phyloP scores from a whole-genome alignment of 2,888 invertebrate genomes.

The Cephus pulcher region DNA sequence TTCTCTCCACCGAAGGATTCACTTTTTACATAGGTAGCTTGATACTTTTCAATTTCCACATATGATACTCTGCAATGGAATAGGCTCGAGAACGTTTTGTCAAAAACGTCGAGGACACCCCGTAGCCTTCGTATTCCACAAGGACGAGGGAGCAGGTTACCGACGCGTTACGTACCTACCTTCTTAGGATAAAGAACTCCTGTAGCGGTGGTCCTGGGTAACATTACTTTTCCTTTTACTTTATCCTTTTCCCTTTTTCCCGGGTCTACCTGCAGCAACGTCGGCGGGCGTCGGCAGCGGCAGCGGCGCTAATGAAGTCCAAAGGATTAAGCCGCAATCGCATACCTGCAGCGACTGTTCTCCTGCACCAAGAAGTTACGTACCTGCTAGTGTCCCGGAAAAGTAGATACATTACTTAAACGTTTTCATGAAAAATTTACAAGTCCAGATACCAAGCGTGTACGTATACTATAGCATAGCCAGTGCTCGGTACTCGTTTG shows the following conservation, averaged over 20 bases:
- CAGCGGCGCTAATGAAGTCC: conserved; percentile 27
- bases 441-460: background rate
- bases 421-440: background rate
- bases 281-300: background rate
- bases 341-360: background rate
- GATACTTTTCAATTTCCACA: background rate
- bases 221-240: conserved; percentile 1
- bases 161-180: conserved; percentile 35
- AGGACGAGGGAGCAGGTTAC: conserved; percentile 39
- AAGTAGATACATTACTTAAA: background rate
- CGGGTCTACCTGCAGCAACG: conserved; percentile 16
- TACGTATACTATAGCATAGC: background rate
- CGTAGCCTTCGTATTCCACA: conserved; percentile 28
- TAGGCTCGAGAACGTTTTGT: background rate
- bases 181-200: conserved; percentile 34
- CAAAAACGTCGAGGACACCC: conserved; percentile 21
- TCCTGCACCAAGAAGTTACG: no score
- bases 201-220: conserved; percentile 29
- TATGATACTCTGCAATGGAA: background rate
- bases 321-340: conserved; percentile 19
- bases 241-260: conserved; percentile 7
- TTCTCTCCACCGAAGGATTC: background rate
- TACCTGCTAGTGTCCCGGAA: background rate
- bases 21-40: background rate
- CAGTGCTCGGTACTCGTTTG: background rate